A percentile compares a stretch with the other conserved stretches of the same genome.
Conservation (phyloP, 2,113 vertebrate genomes). For the Petroica traversi region DNA sequence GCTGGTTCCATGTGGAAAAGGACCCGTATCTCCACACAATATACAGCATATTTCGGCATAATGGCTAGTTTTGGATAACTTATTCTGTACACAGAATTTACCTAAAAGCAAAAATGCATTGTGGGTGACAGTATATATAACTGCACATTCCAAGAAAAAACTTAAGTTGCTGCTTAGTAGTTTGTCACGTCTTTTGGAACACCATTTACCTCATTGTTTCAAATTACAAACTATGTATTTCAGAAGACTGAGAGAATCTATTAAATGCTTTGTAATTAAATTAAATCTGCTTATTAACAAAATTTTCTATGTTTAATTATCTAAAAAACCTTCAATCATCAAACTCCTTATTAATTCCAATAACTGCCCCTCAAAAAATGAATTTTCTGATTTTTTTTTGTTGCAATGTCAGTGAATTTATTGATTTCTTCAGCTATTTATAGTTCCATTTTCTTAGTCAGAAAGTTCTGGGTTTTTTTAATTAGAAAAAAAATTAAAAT, state of each 20-base stretch:
- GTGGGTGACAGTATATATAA: not conserved
- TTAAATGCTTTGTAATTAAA: not conserved
- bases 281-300: not conserved
- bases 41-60: not conserved
- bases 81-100: not conserved
- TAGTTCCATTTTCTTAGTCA: not conserved
- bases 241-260: not conserved
- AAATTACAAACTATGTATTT: slow-evolving; percentile 11
- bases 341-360: not conserved
- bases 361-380: not conserved
- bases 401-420: not conserved
- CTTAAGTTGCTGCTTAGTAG: not conserved
- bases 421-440: not conserved
- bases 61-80: not conserved
- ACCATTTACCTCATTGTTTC: not conserved
- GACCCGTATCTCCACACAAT: not conserved
- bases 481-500: not conserved
- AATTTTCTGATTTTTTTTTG: not conserved
- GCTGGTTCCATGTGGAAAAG: not conserved
- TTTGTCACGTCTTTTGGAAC: not conserved
- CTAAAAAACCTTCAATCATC: fast-evolving
- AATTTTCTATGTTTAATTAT: not conserved
- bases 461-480: not conserved
- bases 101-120: not conserved
- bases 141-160: not conserved